phyloP scores from a whole-genome alignment of 2,113 vertebrate species.

The Perognathus longimembris region DNA sequence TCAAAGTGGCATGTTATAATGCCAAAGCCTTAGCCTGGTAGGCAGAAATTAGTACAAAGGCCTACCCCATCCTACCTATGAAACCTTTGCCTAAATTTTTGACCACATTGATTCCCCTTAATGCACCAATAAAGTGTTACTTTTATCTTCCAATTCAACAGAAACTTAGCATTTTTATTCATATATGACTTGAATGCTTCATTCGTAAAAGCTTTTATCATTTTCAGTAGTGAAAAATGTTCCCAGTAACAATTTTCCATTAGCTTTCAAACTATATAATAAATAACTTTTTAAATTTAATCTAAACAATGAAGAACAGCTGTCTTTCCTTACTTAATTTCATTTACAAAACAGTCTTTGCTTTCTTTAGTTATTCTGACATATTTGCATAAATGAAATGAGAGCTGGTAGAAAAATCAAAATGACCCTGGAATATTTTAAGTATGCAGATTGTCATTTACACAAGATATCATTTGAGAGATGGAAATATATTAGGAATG shows the following conservation, averaged over 20 bases:
- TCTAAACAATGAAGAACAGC: constrained; percentile 9
- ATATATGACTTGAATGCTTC: neutral
- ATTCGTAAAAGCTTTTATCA: constrained; percentile 17
- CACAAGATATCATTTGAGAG: neutral
- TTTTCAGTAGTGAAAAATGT: constrained; percentile 51
- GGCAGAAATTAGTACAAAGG: neutral
- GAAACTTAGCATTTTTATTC: constrained; percentile 4
- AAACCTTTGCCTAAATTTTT: neutral
- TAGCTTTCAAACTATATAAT: constrained; percentile 2
- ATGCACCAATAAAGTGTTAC: neutral
- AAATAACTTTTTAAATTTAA: neutral
- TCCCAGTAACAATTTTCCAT: neutral
- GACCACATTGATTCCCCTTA: constrained; percentile 20
- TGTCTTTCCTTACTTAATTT: neutral
- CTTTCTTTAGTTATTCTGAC: neutral
- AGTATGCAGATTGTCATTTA: neutral
- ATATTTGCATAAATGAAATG: neutral
- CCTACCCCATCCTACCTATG: neutral
- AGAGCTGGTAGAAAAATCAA: neutral
- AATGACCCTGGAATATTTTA: neutral
- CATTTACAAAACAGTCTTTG: neutral
- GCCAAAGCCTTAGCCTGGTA: neutral
- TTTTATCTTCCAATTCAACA: constrained; percentile 41
- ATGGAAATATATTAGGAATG: neutral
- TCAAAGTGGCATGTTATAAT: neutral